Evolutionary conservation across 2,797 vertebrate species (phyloP).

Genomic region (Catamblyrhynchus diadema): DNA sequence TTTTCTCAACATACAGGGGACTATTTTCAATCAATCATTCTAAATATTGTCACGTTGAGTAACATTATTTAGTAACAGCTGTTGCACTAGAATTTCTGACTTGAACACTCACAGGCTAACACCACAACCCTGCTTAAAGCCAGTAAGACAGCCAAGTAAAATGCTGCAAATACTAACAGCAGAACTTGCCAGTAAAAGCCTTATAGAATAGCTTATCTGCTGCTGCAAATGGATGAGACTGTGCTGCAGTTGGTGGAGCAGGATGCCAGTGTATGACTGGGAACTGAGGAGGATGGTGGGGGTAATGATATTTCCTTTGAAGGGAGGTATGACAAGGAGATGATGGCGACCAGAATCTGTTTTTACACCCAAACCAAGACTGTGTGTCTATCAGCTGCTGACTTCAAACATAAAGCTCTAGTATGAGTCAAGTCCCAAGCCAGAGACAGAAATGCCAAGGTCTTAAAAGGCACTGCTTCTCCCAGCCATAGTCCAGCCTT

Average conservation of each 20-base stretch:
- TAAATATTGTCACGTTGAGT: neutral
- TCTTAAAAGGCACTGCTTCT: neutral
- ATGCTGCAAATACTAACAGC: neutral
- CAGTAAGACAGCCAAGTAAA: neutral
- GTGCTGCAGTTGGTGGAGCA: neutral
- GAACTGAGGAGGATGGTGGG: neutral
- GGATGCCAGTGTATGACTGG: fast-evolving
- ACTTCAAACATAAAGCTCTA: neutral
- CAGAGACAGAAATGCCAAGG: fast-evolving
- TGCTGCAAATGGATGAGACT: neutral
- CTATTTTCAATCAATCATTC: neutral
- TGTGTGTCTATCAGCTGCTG: neutral
- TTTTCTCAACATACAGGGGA: neutral
- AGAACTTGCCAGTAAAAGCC: neutral
- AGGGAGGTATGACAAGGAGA: neutral
- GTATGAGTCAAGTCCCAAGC: neutral
- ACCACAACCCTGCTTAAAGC: neutral
- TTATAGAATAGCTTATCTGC: neutral
- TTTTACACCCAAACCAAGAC: neutral
- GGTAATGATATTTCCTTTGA: neutral
- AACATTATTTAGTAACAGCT: slow-evolving; percentile 16
- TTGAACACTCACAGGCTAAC: neutral
- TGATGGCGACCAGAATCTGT: neutral
- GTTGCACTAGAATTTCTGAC: neutral
- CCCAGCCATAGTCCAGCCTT: neutral